Evolutionary conservation across 2,797 vertebrate species (phyloP).

Genomic region (Microchirus variegatus): DNA sequence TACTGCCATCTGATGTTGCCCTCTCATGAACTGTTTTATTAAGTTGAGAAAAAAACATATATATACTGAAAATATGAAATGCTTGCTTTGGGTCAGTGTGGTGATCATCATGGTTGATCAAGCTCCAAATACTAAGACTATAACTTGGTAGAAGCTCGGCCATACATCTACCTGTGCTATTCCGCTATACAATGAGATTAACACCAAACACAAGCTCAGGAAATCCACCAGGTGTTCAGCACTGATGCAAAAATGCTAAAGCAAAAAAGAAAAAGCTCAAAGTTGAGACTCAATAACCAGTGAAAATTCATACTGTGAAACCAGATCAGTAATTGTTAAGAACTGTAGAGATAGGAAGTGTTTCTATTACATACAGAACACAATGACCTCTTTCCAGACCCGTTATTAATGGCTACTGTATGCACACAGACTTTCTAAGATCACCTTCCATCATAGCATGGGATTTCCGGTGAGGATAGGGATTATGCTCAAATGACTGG

Average conservation of each 20-base stretch:
- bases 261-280: too few relatives aligned
- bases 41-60: not conserved
- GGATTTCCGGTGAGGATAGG: conserved; percentile 25
- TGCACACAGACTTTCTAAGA: conserved; percentile 46
- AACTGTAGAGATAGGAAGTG: conserved; percentile 14
- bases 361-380: conserved; percentile 23
- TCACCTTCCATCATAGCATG: conserved; percentile 44
- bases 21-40: not conserved
- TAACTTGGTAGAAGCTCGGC: conserved; percentile 4
- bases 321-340: conserved; percentile 9
- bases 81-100: not conserved
- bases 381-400: conserved; percentile 16
- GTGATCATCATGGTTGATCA: conserved; percentile 5
- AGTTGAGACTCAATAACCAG: not conserved
- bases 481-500: not conserved
- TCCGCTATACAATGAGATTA: not conserved
- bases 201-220: conserved; percentile 2
- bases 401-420: conserved; percentile 55
- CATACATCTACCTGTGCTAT: not conserved
- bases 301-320: conserved; percentile 25
- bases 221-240: not conserved
- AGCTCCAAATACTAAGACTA: conserved; percentile 13
- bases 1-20: conserved; percentile 20
- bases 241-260: too few relatives aligned
- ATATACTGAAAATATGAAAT: conserved; percentile 3